phyloP scores from a whole-genome alignment of 2,888 invertebrate genomes.

The Nasonovia ribisnigri region DNA sequence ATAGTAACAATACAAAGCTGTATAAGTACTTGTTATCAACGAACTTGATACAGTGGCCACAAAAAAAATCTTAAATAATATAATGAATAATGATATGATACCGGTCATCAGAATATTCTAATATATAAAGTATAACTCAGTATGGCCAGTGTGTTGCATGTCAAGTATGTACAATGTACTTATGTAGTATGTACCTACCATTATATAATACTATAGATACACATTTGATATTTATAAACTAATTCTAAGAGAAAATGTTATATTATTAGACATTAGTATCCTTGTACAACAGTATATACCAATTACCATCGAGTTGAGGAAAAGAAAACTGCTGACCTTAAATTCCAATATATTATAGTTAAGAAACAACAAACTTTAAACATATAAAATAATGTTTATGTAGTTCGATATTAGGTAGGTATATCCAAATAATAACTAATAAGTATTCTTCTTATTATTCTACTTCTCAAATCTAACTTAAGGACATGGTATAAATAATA shows the following conservation, averaged over 20 bases:
- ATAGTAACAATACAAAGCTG: not conserved
- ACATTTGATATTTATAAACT: not conserved
- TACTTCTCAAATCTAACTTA: not conserved
- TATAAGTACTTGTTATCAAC: not conserved
- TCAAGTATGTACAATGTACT: not conserved
- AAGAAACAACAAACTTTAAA: not conserved
- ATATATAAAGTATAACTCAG: not conserved
- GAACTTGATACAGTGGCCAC: not conserved
- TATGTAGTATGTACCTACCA: not conserved
- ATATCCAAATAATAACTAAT: too few relatives aligned
- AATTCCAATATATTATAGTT: not conserved
- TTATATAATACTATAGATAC: not conserved
- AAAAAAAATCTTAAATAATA: too few relatives aligned
- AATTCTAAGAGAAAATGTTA: not conserved
- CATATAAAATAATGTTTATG: not conserved
- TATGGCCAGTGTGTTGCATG: not conserved
- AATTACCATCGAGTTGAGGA: slow-evolving; percentile 1
- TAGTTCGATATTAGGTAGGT: not conserved
- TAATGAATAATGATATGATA: not conserved
- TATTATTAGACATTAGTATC: not conserved
- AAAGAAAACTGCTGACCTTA: slow-evolving; percentile 33
- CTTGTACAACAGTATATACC: not conserved
- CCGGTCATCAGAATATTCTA: not conserved
- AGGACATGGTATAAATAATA: not conserved
- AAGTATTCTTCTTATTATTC: not conserved